Percentiles rank a stretch among this genome's conserved stretches.
These are phyloP conservation scores for Pterobdella sp. DNA, from an alignment of 2,888 invertebrate genomes.

Conservation along the genomic window DNA sequence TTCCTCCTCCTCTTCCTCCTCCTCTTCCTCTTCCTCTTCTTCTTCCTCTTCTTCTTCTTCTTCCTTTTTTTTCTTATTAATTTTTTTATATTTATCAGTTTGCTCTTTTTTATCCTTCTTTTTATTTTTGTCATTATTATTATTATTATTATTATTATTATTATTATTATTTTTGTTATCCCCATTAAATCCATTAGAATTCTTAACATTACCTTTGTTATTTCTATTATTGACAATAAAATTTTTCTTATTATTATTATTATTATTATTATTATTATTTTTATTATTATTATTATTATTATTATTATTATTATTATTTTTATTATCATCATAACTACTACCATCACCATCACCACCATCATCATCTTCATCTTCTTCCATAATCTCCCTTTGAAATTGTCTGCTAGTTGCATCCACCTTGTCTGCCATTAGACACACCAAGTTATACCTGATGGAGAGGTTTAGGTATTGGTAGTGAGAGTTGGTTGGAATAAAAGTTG, in stretches of 20 bases:
- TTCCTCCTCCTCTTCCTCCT: constrained; percentile 12
- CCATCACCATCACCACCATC: background rate
- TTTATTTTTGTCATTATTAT: constrained; percentile 11
- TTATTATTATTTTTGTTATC: background rate
- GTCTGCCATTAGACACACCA: background rate
- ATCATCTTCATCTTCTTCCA: background rate
- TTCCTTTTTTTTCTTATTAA: background rate
- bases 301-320: background rate
- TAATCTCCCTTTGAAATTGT: too few species aligned
- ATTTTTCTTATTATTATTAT: background rate
- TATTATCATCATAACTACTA: background rate
- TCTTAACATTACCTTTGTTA: background rate
- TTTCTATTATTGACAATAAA: background rate
- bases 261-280: background rate
- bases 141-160: constrained; percentile 1
- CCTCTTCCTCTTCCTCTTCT: background rate
- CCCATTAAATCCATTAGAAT: background rate
- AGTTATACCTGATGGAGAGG: constrained; percentile 18
- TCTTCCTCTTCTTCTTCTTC: background rate
- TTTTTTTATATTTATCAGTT: background rate
- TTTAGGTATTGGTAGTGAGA: too few species aligned
- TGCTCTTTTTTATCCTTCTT: background rate
- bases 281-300: constrained; percentile 1
- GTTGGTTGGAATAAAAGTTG: too few species aligned
- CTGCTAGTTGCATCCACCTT: too few species aligned